Percentiles rank a stretch among this genome's conserved stretches.
Conservation (phyloP, 2,888 invertebrate genomes). For the Drosophila imparisetae region DNA sequence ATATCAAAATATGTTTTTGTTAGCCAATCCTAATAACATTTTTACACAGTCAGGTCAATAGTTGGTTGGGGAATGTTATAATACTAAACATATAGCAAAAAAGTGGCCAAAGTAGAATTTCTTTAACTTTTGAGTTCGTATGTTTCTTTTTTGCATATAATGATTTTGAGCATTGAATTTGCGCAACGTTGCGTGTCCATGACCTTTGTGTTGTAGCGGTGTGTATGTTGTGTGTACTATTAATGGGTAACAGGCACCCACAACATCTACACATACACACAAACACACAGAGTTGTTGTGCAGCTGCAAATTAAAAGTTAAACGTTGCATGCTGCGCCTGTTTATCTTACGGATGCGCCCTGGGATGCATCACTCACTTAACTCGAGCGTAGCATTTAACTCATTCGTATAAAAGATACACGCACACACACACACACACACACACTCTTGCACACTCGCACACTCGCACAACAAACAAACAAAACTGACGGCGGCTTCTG, state of each 20-base stretch:
- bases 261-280: constrained; percentile 19
- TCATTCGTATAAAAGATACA: constrained; percentile 79
- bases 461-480: constrained; percentile 52
- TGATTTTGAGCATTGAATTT: constrained; percentile 60
- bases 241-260: constrained; percentile 39
- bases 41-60: not conserved
- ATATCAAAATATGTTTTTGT: not conserved
- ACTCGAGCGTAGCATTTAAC: constrained; percentile 79
- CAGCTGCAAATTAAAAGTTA: constrained; percentile 79
- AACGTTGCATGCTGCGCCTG: constrained; percentile 80
- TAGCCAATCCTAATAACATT: too few relatives aligned
- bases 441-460: not conserved
- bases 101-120: not conserved
- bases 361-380: constrained; percentile 81
- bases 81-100: too few relatives aligned
- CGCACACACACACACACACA: constrained; percentile 41
- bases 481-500: constrained; percentile 66
- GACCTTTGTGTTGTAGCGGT: constrained; percentile 56
- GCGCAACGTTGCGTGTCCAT: constrained; percentile 72
- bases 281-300: constrained; percentile 28
- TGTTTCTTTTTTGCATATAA: constrained; percentile 22
- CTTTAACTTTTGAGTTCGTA: not conserved
- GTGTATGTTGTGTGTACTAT: constrained; percentile 2
- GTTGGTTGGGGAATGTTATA: not conserved
- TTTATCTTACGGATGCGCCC: constrained; percentile 81